Conservation (phyloP, 53 echinoderm and acorn worm genomes). For the Crossaster papposus region DNA sequence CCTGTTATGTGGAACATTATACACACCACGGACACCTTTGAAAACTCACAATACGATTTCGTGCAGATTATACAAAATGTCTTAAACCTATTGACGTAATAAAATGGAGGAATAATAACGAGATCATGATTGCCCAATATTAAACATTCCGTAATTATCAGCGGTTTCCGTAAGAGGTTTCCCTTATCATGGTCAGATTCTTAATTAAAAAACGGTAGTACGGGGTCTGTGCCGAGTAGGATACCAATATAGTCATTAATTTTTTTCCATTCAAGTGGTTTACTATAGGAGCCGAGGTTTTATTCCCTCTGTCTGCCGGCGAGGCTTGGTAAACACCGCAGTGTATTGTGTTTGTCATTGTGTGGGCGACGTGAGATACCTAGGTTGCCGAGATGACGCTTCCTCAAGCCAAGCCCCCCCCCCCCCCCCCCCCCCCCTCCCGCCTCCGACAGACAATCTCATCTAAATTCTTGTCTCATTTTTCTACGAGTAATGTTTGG, state of each 20-base stretch:
- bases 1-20: too few relatives aligned
- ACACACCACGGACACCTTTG: too few relatives aligned
- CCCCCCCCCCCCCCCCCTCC: neutral
- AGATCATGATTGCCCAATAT: neutral
- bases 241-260: conserved; percentile 35
- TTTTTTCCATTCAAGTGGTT: neutral
- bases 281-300: neutral
- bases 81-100: too few relatives aligned
- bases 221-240: neutral
- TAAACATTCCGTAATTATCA: conserved; percentile 10
- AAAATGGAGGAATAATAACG: neutral
- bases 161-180: conserved; percentile 3
- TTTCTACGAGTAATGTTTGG: neutral
- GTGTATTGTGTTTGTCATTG: conserved; percentile 24
- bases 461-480: neutral
- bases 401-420: neutral
- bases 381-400: conserved; percentile 12
- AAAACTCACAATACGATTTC: too few relatives aligned
- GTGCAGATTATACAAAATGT: too few relatives aligned
- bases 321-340: neutral
- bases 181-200: conserved; percentile 1
- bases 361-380: conserved; percentile 4
- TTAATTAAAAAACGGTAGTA: conserved; percentile 47
- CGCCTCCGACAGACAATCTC: neutral
- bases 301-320: neutral